phyloP scores from a whole-genome alignment of 2,113 vertebrate species.

The Thamnaconus septentrionalis region DNA sequence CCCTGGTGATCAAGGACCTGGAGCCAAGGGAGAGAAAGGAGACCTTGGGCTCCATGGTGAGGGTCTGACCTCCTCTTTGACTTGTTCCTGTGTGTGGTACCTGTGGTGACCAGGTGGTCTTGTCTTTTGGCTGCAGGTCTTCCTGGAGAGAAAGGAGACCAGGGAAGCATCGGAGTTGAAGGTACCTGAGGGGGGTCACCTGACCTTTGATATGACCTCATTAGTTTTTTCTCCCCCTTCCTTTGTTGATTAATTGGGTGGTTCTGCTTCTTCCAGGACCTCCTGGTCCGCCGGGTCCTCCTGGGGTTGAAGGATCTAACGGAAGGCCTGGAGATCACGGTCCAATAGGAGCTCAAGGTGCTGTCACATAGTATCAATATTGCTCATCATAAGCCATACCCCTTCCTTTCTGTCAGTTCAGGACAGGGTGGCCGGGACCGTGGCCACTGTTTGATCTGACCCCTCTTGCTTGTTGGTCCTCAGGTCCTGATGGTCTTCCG shows the following conservation, averaged over 20 bases:
- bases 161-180: neutral
- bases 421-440: too few species aligned
- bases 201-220: neutral
- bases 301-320: slow-evolving; percentile 15
- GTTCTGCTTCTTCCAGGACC: neutral
- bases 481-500: slow-evolving; percentile 12
- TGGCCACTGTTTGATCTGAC: too few species aligned
- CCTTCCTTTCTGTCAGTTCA: neutral
- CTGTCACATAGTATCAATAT: neutral
- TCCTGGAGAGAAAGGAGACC: slow-evolving; percentile 15
- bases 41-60: slow-evolving; percentile 23
- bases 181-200: neutral
- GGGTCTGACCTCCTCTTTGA: neutral
- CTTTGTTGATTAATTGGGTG: neutral
- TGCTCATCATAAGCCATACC: too few species aligned
- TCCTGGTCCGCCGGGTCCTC: neutral
- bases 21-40: slow-evolving; percentile 53
- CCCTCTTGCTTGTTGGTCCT: neutral
- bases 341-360: slow-evolving; percentile 15
- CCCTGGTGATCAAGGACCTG: slow-evolving; percentile 29
- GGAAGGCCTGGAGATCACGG: slow-evolving; percentile 6
- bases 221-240: neutral
- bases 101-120: too few species aligned
- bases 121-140: slow-evolving; percentile 9
- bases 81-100: too few species aligned